phyloP scores from a whole-genome alignment of 2,113 vertebrate species.

The Hirundichthys speculiger region DNA sequence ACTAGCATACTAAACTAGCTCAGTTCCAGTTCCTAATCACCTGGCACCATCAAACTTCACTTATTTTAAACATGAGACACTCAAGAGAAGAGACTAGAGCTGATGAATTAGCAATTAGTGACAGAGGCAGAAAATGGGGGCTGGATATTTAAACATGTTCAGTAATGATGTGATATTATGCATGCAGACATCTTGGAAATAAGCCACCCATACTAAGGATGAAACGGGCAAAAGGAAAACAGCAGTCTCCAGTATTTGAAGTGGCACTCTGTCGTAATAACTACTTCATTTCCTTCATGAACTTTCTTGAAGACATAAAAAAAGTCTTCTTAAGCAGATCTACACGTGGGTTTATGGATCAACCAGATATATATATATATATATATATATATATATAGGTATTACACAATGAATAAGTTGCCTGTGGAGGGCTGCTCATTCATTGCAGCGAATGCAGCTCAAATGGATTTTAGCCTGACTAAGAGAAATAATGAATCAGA shows the following conservation, averaged over 20 bases:
- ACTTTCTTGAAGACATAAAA: conserved; percentile 34
- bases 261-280: conserved; percentile 55
- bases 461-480: background rate
- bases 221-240: conserved; percentile 57
- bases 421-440: conserved; percentile 25
- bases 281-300: conserved; percentile 50
- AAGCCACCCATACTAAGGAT: conserved; percentile 46
- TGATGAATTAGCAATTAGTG: conserved; percentile 28
- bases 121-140: conserved; percentile 22
- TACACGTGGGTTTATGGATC: conserved; percentile 23
- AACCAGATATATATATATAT: conserved; percentile 37
- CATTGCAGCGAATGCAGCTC: conserved; percentile 10
- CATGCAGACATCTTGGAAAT: conserved; percentile 55
- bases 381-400: conserved; percentile 30
- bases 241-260: conserved; percentile 57
- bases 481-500: background rate
- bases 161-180: conserved; percentile 52
- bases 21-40: background rate
- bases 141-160: conserved; percentile 27
- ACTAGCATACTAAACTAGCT: background rate
- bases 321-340: conserved; percentile 42
- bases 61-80: background rate
- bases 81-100: background rate
- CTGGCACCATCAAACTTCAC: background rate
- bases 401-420: conserved; percentile 35